These are phyloP conservation scores for Chelidonichthys spinosus DNA, from an alignment of 2,797 vertebrate species.

Conservation along the genomic window DNA sequence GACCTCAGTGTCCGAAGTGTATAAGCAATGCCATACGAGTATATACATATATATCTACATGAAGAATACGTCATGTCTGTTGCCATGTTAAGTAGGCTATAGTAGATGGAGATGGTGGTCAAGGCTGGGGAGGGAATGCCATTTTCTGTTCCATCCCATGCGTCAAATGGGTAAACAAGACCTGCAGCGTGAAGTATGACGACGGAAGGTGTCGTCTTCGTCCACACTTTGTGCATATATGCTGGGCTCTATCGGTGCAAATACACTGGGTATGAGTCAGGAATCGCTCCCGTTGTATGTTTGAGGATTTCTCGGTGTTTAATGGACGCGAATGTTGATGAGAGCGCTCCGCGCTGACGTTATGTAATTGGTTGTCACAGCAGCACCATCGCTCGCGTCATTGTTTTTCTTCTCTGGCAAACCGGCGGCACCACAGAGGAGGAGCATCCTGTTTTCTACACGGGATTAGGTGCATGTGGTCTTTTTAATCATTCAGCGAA, in stretches of 20 bases:
- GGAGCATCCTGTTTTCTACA: conserved; percentile 66
- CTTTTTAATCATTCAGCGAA: conserved; percentile 73
- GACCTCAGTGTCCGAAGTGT: conserved; percentile 39
- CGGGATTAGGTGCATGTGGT: conserved; percentile 74
- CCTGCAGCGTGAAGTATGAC: conserved; percentile 18
- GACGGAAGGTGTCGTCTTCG: conserved; percentile 22
- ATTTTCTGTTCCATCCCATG: conserved; percentile 55
- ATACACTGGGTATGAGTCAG: background rate
- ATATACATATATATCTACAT: background rate
- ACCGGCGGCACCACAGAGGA: conserved; percentile 59
- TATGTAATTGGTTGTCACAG: conserved; percentile 82
- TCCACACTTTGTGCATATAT: too few species aligned
- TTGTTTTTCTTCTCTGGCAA: conserved; percentile 66
- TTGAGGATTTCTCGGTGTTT: conserved; percentile 48
- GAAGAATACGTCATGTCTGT: background rate
- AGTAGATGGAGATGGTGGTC: conserved; percentile 40
- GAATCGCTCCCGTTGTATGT: conserved; percentile 8
- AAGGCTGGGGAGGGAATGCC: conserved; percentile 40
- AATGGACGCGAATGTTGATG: conserved; percentile 67
- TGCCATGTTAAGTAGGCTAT: conserved; percentile 21
- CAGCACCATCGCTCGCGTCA: conserved; percentile 72
- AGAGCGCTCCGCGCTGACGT: conserved; percentile 68
- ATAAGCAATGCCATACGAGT: background rate
- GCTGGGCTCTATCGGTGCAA: background rate
- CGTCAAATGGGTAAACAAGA: conserved; percentile 57